Percentiles rank a stretch among this genome's conserved stretches.
phyloP scores from a whole-genome alignment of 92 coral and sea anemone genomes.

The Epizoanthus fatuus region DNA sequence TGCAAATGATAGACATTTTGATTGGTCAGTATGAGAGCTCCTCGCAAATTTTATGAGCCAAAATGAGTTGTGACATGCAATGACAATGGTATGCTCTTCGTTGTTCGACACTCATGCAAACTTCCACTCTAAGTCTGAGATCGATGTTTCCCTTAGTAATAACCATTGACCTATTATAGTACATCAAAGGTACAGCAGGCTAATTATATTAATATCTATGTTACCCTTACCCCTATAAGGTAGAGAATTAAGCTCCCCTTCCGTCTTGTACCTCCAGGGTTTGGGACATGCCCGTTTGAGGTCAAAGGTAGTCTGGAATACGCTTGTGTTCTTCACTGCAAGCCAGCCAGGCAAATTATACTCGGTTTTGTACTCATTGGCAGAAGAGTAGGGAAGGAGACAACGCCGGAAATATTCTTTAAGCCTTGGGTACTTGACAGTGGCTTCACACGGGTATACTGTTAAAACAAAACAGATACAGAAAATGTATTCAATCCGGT shows the following conservation, averaged over 20 bases:
- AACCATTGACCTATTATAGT: too few species aligned
- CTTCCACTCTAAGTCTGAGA: too few species aligned
- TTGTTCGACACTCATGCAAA: too few species aligned
- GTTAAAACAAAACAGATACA: background rate
- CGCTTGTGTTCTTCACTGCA: conserved; percentile 76
- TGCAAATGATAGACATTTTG: too few species aligned
- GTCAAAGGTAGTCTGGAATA: conserved; percentile 64
- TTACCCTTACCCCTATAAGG: conserved; percentile 54
- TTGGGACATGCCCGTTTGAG: conserved; percentile 78
- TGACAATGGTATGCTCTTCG: too few species aligned
- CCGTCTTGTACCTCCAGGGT: conserved; percentile 88
- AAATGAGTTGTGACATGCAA: too few species aligned
- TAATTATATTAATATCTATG: too few species aligned
- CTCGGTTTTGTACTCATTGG: conserved; percentile 67
- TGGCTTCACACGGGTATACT: conserved; percentile 72
- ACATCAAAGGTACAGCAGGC: too few species aligned
- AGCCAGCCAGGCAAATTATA: conserved; percentile 88
- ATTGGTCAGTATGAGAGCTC: too few species aligned
- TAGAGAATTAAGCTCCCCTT: conserved; percentile 71
- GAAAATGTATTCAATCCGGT: too few species aligned
- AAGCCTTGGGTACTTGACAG: conserved; percentile 16
- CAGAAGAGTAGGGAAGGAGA: conserved; percentile 70
- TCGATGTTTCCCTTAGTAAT: too few species aligned
- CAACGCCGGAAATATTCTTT: conserved; percentile 57
- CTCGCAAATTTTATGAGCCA: too few species aligned